Conservation (phyloP, 2,113 vertebrate species). For the Diphyllodes magnificus region DNA sequence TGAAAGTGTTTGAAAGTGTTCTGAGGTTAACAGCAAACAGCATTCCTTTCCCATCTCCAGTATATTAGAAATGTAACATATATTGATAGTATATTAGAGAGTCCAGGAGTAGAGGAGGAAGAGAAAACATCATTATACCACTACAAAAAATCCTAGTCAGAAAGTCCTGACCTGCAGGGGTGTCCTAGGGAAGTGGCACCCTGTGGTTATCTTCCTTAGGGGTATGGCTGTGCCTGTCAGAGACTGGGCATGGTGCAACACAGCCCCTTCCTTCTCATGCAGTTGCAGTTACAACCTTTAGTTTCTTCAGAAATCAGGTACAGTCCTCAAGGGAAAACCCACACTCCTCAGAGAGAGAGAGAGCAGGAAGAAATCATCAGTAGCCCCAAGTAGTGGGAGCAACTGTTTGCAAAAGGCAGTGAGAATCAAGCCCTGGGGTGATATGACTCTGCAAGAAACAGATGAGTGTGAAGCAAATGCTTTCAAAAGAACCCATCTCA, state of each 20-base stretch:
- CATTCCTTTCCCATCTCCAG: rapidly evolving
- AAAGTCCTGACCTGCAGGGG: neutral
- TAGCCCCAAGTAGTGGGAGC: neutral
- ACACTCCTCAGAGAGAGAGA: neutral
- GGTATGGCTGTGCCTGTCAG: neutral
- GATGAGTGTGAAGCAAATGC: neutral
- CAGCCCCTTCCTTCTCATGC: neutral
- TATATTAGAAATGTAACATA: neutral
- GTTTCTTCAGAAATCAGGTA: neutral
- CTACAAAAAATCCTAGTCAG: neutral
- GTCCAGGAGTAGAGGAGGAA: neutral
- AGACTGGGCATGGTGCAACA: neutral
- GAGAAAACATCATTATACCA: neutral
- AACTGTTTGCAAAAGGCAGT: neutral
- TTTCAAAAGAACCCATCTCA: neutral
- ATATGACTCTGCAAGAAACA: slow-evolving; percentile 35
- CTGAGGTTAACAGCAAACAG: neutral
- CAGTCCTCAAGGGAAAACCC: neutral
- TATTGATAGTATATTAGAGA: neutral
- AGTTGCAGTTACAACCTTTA: neutral
- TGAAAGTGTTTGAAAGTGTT: neutral
- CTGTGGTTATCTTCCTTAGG: neutral
- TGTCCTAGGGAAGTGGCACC: neutral
- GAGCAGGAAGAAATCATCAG: neutral
- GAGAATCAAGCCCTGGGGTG: neutral